These are phyloP conservation scores for Phylloscopus collybita DNA, from an alignment of 2,797 vertebrate species.

Conservation along the genomic window DNA sequence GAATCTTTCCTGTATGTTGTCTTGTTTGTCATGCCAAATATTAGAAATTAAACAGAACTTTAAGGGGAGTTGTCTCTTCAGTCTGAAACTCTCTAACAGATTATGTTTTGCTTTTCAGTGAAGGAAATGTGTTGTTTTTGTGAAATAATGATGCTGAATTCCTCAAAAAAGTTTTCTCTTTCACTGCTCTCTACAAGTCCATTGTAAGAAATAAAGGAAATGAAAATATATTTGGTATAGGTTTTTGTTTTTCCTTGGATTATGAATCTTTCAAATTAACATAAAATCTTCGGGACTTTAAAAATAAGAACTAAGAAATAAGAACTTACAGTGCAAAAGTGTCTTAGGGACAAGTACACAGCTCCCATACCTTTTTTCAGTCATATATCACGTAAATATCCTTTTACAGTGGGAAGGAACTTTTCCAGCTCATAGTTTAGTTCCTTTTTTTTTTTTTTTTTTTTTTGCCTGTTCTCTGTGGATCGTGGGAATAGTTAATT, in stretches of 20 bases:
- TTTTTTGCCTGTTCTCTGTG: neutral
- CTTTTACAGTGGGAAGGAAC: fast-evolving
- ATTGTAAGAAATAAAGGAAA: neutral
- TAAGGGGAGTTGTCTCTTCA: neutral
- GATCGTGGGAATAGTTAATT: neutral
- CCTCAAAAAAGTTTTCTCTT: neutral
- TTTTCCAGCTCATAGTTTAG: neutral
- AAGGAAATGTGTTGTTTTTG: neutral
- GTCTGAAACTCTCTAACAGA: neutral
- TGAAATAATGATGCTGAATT: neutral
- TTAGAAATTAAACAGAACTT: neutral
- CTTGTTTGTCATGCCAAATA: neutral
- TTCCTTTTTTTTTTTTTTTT: neutral
- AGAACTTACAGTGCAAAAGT: too few relatives aligned
- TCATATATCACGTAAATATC: neutral
- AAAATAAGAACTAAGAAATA: too few relatives aligned
- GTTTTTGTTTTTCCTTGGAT: neutral
- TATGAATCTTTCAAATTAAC: neutral
- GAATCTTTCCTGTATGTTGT: neutral
- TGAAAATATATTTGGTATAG: neutral
- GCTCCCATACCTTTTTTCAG: neutral
- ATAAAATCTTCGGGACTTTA: neutral
- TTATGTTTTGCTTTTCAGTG: neutral
- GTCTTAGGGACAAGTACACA: neutral
- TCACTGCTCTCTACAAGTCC: neutral